Evolutionary conservation across 1,140 invertebrate species (phyloP).

Genomic region (Metaphire vulgaris): DNA sequence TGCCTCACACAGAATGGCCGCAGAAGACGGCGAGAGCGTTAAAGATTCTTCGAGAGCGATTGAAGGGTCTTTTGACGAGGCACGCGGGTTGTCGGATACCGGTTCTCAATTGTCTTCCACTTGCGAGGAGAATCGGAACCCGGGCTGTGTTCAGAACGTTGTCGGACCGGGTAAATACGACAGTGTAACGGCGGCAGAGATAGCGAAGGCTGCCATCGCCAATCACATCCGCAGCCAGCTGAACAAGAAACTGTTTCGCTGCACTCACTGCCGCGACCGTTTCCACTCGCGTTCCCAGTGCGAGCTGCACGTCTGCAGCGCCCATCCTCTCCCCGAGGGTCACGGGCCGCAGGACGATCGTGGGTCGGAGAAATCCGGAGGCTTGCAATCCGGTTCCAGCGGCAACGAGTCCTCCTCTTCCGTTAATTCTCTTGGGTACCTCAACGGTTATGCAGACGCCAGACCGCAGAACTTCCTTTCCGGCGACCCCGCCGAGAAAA

Average conservation of each 20-base stretch:
- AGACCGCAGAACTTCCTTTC: neutral
- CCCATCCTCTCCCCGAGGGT: neutral
- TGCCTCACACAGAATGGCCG: neutral
- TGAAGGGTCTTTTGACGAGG: neutral
- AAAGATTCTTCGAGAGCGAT: too few species aligned
- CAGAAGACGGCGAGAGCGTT: neutral
- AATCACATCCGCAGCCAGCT: conserved; percentile 25
- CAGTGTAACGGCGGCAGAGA: conserved; percentile 31
- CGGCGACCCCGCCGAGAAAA: neutral
- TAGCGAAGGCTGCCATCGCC: conserved; percentile 18
- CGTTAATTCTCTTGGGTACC: neutral
- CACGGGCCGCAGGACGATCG: neutral
- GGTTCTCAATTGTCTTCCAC: neutral
- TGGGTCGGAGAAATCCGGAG: conserved; percentile 38
- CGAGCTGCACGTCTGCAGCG: conserved; percentile 48
- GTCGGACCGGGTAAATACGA: neutral
- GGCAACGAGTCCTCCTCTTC: neutral
- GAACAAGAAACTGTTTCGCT: conserved; percentile 48
- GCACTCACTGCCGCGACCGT: conserved; percentile 53
- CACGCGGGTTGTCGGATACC: neutral
- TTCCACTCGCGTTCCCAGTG: conserved; percentile 50
- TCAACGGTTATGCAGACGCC: neutral
- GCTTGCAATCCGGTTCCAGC: conserved; percentile 19
- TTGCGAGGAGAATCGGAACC: neutral
- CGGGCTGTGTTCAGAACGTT: neutral